Percentiles rank a stretch among this genome's conserved stretches.
Evolutionary conservation across 2,888 invertebrate species (phyloP).

Genomic region (Leucozona laternaria): DNA sequence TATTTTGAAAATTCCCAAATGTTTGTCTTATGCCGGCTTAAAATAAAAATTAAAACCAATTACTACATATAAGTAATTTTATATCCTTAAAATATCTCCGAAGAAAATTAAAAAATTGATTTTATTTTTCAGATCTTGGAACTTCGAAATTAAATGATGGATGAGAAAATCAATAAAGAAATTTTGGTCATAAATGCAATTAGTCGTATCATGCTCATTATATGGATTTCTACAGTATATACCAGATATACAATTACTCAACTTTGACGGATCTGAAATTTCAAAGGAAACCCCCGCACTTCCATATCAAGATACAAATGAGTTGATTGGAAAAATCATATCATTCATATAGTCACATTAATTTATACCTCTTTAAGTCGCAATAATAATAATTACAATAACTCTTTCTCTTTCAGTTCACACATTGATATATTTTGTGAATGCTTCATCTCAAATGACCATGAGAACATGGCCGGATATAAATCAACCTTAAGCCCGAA

Average conservation of each 20-base stretch:
- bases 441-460: neutral
- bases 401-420: neutral
- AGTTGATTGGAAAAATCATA: neutral
- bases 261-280: neutral
- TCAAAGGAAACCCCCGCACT: neutral
- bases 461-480: slow-evolving; percentile 33
- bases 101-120: neutral
- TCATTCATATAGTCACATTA: neutral
- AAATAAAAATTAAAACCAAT: too few species aligned
- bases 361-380: neutral
- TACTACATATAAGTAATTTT: too few species aligned
- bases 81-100: too few species aligned
- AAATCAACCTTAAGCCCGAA: slow-evolving; percentile 15
- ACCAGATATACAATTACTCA: neutral
- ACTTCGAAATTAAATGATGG: neutral
- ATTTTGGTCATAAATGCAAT: neutral
- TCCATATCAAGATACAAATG: neutral
- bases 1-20: neutral
- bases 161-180: neutral
- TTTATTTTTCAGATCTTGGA: neutral
- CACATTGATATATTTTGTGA: neutral
- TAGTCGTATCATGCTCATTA: neutral
- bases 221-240: neutral
- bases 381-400: neutral
- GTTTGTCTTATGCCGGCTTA: too few species aligned